Evolutionary conservation across 2,797 vertebrate genomes (phyloP), one percentile per base, ranked within the genome.

Genomic region (Enteromius argenteus): DNA sequence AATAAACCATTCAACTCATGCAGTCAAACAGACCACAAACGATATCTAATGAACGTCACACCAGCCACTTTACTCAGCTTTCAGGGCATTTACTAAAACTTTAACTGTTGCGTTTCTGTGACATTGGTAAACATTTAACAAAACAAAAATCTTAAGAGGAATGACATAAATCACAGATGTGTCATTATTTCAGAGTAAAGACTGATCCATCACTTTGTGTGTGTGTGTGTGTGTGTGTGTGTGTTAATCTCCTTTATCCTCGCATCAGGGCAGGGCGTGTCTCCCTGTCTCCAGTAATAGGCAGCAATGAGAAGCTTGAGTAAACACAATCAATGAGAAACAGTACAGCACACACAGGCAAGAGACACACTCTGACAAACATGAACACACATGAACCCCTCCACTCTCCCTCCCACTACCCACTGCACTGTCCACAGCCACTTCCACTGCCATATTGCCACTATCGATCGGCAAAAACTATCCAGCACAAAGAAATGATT

Each of bases 241-340:
- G 76, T 60, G 91, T 88, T 94, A 94, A 94, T 94, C 93, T 91
- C 84, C 66, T 81, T 93, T 90, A 93, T 94, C 92, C 90, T 91
- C 79, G 89, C 91, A 90, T 92, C 90, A 92, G 92, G 88, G 88
- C 90, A 87, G 91, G 94, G 91, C 89, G 92, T 92, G 92, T 93
- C 91, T 85, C 89, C 88, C 80, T 81, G 88, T 93, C 92, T 90
- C 85, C 90, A 81, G 86, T 95, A 95, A 94, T 94, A 93, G 94
- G 92, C 92, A 91, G 93, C 93, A 92, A 94, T 94, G 92, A 95
- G 93, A 93, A 91, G 94, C 94, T 91, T 91, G 92, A 95, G 91
- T 94, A 94, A 95, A 95, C 93, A 94, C 92, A 94, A 95, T 95
- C 94, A 95, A 95, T 94, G 92, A 90, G 90, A 91, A 91, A 93